Conservation (phyloP, 2,888 invertebrate species). For the Stenodera caucasica region DNA sequence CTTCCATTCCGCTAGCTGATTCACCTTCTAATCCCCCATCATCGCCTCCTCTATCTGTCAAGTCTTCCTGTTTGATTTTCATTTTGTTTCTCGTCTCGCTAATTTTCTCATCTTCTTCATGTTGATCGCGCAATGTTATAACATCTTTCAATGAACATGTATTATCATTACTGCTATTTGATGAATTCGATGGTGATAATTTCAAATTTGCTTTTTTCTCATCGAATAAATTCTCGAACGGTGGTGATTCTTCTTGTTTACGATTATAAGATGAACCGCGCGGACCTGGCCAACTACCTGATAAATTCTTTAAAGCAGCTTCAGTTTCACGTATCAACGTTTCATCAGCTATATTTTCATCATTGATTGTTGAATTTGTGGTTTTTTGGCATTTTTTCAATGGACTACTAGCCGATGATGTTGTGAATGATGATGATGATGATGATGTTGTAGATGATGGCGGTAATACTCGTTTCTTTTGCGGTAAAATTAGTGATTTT, state of each 20-base stretch:
- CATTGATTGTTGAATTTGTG: slow-evolving; percentile 45
- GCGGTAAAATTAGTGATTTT: slow-evolving; percentile 59
- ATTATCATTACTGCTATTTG: slow-evolving; percentile 60
- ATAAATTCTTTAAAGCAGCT: slow-evolving; percentile 82
- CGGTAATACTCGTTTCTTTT: slow-evolving; percentile 62
- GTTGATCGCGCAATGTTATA: slow-evolving; percentile 57
- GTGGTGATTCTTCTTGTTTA: slow-evolving; percentile 76
- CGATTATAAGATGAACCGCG: slow-evolving; percentile 65
- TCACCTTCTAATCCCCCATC: no score
- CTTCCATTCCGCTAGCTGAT: slow-evolving; percentile 35
- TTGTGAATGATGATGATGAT: neutral
- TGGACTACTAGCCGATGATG: slow-evolving; percentile 41
- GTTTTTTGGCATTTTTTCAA: slow-evolving; percentile 57
- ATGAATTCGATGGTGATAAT: slow-evolving; percentile 68
- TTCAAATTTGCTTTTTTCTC: slow-evolving; percentile 71
- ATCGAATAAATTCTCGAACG: slow-evolving; percentile 82
- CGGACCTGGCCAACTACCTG: slow-evolving; percentile 81
- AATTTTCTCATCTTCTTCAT: slow-evolving; percentile 43
- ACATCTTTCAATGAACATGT: slow-evolving; percentile 70
- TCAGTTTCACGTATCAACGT: slow-evolving; percentile 85
- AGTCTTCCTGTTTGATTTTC: slow-evolving; percentile 47
- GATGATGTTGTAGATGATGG: slow-evolving; percentile 10
- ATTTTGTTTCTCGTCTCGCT: slow-evolving; percentile 32
- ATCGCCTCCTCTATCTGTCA: slow-evolving; percentile 19
- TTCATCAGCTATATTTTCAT: slow-evolving; percentile 68